phyloP scores from a whole-genome alignment of 2,888 invertebrate genomes.

The Mallateleia sp. region DNA sequence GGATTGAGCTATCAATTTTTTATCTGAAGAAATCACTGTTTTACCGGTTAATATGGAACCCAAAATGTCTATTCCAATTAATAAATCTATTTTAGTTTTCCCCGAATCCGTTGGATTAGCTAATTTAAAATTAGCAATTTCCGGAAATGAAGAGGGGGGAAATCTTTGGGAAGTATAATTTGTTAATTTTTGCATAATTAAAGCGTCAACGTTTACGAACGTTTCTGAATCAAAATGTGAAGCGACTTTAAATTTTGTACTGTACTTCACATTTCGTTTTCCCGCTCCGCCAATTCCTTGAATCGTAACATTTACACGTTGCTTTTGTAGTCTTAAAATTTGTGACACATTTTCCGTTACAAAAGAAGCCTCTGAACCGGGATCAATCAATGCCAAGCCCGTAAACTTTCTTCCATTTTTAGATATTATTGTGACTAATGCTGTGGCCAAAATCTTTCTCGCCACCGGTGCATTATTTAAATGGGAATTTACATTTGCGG shows the following conservation, averaged over 20 bases:
- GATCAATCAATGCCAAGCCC: background rate
- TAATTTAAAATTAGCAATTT: background rate
- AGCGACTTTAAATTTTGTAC: no score
- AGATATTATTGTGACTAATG: background rate
- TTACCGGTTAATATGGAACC: background rate
- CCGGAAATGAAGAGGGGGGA: background rate
- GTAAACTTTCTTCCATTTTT: no score
- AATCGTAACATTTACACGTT: background rate
- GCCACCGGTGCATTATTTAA: no score
- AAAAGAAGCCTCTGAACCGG: background rate
- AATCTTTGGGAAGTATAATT: background rate
- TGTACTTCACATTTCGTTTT: no score
- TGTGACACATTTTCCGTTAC: background rate
- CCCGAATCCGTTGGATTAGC: no score
- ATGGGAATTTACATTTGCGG: no score
- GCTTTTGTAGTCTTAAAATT: background rate
- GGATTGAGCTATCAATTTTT: constrained; percentile 2
- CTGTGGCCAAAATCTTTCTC: background rate
- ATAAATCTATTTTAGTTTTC: no score
- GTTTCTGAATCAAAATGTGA: no score
- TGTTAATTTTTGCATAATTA: background rate
- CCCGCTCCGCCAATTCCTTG: no score
- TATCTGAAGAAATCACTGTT: background rate
- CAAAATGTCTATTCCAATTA: background rate
- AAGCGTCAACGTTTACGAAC: background rate